Base-by-base conservation (phyloP, 2,888 invertebrate genomes). In the Salticus scenicus region DNA sequence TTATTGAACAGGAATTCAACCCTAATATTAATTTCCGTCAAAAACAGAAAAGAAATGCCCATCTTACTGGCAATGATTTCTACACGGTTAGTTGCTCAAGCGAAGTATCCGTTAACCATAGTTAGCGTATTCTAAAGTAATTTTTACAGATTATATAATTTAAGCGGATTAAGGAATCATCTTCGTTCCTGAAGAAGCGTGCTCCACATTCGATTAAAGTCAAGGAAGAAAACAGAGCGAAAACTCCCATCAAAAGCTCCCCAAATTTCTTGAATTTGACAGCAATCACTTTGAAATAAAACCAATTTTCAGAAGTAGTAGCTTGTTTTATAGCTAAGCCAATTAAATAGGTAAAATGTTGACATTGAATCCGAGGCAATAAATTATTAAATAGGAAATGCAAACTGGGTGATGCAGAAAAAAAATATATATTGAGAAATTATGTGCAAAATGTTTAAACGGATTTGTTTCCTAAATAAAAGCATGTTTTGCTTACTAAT, bases 151-250 rank as follows among this genome's bases (percentile, higher is more conserved):
- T 67, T 67, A 33, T 67, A 28, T 67, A 33, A 67, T n/a, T 37
- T 67, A 67, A 67, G 67, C 33, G n/a, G 67, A 31, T 67, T 67
- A 67, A n/a, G n/a, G 64, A 67, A 33, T 33, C 67, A 67, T 67
- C 67, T 24, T 17, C 24, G 2, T 57, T 57, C 24, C 24, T 24
- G 24, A 24, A 24, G 24, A 57, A 57, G 57, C 57, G 57, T 57
- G 57, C 57, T 24, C 57, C 24, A 57, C 17, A 57, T 57, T 24
- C 20, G 57, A 5, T 17, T 47, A 2, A 47, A 17, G 24, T 24
- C 24, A 24, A 24, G 12, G 57, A 17, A 24, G 17, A 57, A 57
- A 57, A 24, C 24, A 57, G 57, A 57, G 57, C 57, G 57, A 17
- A 57, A 57, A 57, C 2, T 7, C 24, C 24, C 10, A 7, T 37